A percentile compares a stretch with the other conserved stretches of the same genome.
These are phyloP conservation scores for Pachydiplax longipennis DNA, from an alignment of 2,888 invertebrate genomes.

Conservation along the genomic window DNA sequence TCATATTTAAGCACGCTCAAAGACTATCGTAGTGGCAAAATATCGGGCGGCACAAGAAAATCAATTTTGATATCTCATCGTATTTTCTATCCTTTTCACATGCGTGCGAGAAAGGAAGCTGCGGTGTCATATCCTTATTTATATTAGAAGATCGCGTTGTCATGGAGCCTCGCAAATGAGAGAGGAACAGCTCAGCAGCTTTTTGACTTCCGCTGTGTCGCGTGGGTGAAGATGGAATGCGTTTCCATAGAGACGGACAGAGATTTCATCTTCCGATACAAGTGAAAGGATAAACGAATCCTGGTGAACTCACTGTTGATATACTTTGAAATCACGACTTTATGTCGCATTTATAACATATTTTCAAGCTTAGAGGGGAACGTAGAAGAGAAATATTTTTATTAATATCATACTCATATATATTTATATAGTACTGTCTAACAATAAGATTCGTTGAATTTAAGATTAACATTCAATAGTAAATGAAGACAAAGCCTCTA, in stretches of 20 bases:
- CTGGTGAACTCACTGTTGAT: too few species aligned
- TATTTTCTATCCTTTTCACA: too few species aligned
- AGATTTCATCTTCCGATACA: not conserved
- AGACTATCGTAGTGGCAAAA: not conserved
- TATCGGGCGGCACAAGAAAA: not conserved
- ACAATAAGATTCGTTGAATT: too few species aligned
- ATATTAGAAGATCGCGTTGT: not conserved
- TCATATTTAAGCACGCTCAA: not conserved
- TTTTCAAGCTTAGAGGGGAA: too few species aligned
- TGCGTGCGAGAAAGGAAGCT: not conserved
- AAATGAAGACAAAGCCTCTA: too few species aligned
- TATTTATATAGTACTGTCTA: too few species aligned
- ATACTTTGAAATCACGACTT: too few species aligned
- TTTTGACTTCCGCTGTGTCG: not conserved
- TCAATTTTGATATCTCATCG: not conserved
- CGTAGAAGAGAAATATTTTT: too few species aligned
- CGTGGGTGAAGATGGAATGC: not conserved
- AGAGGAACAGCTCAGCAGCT: slow-evolving; percentile 10
- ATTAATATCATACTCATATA: too few species aligned
- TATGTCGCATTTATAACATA: too few species aligned
- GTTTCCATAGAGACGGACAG: not conserved
- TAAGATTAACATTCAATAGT: too few species aligned
- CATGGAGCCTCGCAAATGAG: not conserved
- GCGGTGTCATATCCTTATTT: not conserved
- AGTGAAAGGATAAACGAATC: too few species aligned